Evolutionary conservation across 2,797 vertebrate genomes (phyloP).

Genomic region (Crenichthys baileyi): DNA sequence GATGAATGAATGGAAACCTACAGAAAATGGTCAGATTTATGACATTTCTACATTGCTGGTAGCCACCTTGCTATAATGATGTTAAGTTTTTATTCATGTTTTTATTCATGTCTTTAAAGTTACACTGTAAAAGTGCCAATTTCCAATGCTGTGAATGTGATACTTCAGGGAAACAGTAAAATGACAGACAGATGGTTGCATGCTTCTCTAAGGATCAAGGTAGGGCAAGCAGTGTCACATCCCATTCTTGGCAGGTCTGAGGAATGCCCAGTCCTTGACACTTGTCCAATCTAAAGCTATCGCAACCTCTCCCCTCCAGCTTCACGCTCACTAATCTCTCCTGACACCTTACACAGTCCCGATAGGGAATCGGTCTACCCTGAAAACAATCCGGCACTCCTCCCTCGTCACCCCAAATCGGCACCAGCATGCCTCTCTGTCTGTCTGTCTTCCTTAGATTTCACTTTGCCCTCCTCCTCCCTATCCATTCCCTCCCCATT

Average conservation of each 20-base stretch:
- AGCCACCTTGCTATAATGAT: not conserved
- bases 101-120: not conserved
- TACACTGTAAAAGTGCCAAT: not conserved
- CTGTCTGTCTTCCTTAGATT: constrained; percentile 67
- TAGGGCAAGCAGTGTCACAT: constrained; percentile 68
- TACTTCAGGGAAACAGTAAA: constrained; percentile 37
- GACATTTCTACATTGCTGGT: not conserved
- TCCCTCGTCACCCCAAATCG: constrained; percentile 57
- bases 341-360: constrained; percentile 72
- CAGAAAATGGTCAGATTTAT: not conserved
- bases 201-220: constrained; percentile 37
- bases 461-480: constrained; percentile 56
- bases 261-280: constrained; percentile 73
- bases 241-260: constrained; percentile 73
- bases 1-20: not conserved
- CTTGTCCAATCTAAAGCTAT: constrained; percentile 74
- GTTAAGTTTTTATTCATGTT: too few relatives aligned
- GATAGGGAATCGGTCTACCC: constrained; percentile 73
- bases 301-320: constrained; percentile 66
- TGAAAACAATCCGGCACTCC: constrained; percentile 75
- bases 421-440: constrained; percentile 33
- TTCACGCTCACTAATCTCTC: constrained; percentile 71
- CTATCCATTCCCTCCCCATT: constrained; percentile 62
- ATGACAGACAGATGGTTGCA: constrained; percentile 43
- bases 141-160: constrained; percentile 5